These are phyloP conservation scores for Cosmopolites sordidus DNA, from an alignment of 2,888 invertebrate species.

Conservation along the genomic window DNA sequence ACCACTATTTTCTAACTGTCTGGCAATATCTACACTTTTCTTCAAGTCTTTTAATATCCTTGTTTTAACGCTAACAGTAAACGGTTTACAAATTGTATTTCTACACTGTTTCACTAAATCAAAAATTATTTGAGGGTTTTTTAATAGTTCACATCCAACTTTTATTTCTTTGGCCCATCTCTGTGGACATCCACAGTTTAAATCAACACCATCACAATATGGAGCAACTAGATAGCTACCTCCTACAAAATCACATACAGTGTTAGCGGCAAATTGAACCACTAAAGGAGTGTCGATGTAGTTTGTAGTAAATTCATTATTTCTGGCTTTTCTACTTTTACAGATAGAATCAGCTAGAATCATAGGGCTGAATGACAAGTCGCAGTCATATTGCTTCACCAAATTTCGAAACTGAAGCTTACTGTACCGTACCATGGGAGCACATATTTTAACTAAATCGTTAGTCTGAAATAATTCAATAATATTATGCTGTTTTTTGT, in stretches of 20 bases:
- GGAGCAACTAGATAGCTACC: constrained; percentile 81
- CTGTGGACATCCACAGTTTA: constrained; percentile 98
- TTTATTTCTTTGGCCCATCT: constrained; percentile 90
- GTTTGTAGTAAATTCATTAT: constrained; percentile 75
- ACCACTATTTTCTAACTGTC: constrained; percentile 78
- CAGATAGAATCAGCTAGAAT: constrained; percentile 92
- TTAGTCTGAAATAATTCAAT: constrained; percentile 62
- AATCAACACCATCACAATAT: constrained; percentile 83
- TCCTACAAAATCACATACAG: constrained; percentile 73
- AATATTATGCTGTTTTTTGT: constrained; percentile 46
- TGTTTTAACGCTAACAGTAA: constrained; percentile 89
- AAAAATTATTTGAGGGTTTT: constrained; percentile 76
- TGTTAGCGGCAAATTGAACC: constrained; percentile 93
- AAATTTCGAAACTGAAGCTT: constrained; percentile 74
- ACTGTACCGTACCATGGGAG: constrained; percentile 96
- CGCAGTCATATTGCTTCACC: constrained; percentile 76
- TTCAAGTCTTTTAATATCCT: constrained; percentile 68
- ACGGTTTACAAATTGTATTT: constrained; percentile 66
- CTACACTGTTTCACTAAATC: constrained; percentile 76
- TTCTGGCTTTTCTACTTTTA: constrained; percentile 79
- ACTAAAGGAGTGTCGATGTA: constrained; percentile 64
- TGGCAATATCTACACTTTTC: constrained; percentile 75
- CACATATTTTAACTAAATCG: constrained; percentile 72
- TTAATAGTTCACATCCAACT: constrained; percentile 79
- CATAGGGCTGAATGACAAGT: constrained; percentile 94